Conservation (phyloP, 2,113 vertebrate genomes). For the Melanocharis versteri region DNA sequence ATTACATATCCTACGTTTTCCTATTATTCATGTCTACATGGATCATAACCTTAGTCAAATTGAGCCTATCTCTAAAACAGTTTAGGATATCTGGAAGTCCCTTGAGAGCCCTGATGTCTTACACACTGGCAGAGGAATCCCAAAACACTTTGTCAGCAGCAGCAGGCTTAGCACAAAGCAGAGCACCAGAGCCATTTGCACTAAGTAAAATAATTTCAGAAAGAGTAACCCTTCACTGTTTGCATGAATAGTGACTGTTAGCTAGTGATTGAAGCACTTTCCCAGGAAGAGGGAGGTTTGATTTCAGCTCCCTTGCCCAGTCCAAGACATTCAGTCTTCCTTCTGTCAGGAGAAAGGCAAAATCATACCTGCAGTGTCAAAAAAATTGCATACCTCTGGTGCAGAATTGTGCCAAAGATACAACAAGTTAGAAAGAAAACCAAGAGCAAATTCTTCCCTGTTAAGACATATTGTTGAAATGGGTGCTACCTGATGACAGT, state of each 20-base stretch:
- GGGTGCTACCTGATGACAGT: background rate
- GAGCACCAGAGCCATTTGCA: background rate
- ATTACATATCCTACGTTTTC: background rate
- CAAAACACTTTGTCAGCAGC: background rate
- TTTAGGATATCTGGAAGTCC: background rate
- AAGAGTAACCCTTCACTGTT: background rate
- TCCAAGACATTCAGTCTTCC: background rate
- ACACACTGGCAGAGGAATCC: background rate
- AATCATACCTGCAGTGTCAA: background rate
- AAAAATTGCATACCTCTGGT: background rate
- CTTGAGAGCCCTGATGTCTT: background rate
- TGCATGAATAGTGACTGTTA: background rate
- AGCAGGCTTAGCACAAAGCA: background rate
- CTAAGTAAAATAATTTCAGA: background rate
- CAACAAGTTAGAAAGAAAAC: background rate
- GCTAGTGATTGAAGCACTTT: background rate
- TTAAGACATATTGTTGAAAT: background rate
- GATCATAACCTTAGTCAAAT: background rate
- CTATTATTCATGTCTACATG: background rate
- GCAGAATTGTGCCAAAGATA: background rate
- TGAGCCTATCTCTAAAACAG: background rate
- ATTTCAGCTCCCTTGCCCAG: background rate
- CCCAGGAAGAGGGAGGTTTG: background rate
- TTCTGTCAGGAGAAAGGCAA: background rate
- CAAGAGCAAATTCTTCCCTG: background rate